phyloP scores from a whole-genome alignment of 2,113 vertebrate species.

The Mohoua ochrocephala region DNA sequence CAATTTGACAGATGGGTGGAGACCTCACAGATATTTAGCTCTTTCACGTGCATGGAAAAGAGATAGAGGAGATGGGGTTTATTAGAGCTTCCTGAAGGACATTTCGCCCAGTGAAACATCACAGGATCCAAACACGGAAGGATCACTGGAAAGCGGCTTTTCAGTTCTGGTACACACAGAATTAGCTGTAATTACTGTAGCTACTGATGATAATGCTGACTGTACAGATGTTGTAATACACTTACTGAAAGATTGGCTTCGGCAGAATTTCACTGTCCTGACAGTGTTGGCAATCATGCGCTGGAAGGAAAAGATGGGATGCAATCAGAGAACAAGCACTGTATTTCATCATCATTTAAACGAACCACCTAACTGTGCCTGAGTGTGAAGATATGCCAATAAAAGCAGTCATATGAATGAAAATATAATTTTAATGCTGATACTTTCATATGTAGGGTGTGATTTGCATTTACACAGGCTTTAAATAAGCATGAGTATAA shows the following conservation, averaged over 20 bases:
- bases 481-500: slow-evolving; percentile 16
- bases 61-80: background rate
- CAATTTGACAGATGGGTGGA: background rate
- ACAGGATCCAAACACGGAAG: background rate
- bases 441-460: background rate
- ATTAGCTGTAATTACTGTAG: slow-evolving; percentile 19
- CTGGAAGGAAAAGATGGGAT: slow-evolving; percentile 73
- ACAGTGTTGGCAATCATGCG: slow-evolving; percentile 96
- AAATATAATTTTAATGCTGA: slow-evolving; percentile 46
- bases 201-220: slow-evolving; percentile 15
- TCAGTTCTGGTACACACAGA: background rate
- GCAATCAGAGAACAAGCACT: slow-evolving; percentile 50
- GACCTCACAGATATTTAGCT: background rate
- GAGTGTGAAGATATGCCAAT: slow-evolving; percentile 23
- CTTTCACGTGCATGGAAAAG: background rate
- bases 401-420: slow-evolving; percentile 48
- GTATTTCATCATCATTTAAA: slow-evolving; percentile 51
- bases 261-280: slow-evolving; percentile 89
- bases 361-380: slow-evolving; percentile 32
- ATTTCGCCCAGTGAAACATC: background rate
- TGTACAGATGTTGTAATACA: slow-evolving; percentile 1
- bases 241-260: slow-evolving; percentile 96
- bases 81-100: background rate
- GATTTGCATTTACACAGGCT: slow-evolving; percentile 53
- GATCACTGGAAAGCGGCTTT: background rate